Conservation (phyloP, 2,113 vertebrate species). For the Cryptomyrus ogoouensis region DNA sequence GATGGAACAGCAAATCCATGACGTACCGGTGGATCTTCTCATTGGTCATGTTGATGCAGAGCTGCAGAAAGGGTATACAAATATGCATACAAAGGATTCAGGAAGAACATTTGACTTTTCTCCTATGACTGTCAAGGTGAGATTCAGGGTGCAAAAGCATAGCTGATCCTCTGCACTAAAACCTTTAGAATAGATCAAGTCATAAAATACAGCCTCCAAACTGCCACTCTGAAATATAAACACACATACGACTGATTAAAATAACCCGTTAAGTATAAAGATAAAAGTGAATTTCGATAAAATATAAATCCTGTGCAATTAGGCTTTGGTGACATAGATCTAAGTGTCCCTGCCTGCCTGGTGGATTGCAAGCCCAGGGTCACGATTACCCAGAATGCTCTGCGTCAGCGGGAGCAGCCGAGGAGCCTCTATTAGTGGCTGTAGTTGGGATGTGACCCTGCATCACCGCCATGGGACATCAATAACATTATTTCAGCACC, state of each 20-base stretch:
- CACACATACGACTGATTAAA: not conserved
- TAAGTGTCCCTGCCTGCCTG: not conserved
- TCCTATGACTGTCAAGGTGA: not conserved
- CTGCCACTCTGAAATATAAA: not conserved
- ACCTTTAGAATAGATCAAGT: not conserved
- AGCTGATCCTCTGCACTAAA: not conserved
- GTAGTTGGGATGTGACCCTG: not conserved
- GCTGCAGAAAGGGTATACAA: slow-evolving; percentile 53
- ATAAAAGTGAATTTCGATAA: not conserved
- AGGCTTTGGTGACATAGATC: not conserved
- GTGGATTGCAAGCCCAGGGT: not conserved
- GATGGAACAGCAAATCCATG: slow-evolving; percentile 82
- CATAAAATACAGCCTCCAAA: not conserved
- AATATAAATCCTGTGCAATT: not conserved
- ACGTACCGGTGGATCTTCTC: slow-evolving; percentile 83
- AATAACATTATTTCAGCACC: not conserved
- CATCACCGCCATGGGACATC: not conserved
- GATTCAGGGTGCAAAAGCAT: not conserved
- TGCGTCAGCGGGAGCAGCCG: not conserved
- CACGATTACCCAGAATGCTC: not conserved
- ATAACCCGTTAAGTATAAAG: not conserved
- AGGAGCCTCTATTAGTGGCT: not conserved
- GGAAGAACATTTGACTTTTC: not conserved
- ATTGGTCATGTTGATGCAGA: slow-evolving; percentile 95
- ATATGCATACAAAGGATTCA: slow-evolving; percentile 37